Evolutionary conservation across 1,140 invertebrate genomes (phyloP).

Genomic region (Camponotus pennsylvanicus): DNA sequence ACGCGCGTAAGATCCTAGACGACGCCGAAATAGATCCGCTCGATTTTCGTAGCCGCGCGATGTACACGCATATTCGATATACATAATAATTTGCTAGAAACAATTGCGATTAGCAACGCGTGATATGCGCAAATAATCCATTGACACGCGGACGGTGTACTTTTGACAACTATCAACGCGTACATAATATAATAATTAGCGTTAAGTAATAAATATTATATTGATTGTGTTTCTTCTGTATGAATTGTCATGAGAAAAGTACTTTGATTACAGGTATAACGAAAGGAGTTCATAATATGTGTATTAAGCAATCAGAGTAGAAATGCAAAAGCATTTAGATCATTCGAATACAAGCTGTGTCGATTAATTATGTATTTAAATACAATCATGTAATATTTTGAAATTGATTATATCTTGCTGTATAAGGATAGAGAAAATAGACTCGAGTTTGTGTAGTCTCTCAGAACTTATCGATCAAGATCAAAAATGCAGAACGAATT

Average conservation of each 20-base stretch:
- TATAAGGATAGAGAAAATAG: neutral
- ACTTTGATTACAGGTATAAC: neutral
- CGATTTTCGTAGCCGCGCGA: neutral
- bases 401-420: neutral
- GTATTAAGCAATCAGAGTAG: conserved; percentile 10
- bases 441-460: neutral
- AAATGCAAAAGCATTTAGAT: neutral
- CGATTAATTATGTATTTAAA: conserved; percentile 27
- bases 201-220: conserved; percentile 12
- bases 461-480: no score
- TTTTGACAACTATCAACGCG: neutral
- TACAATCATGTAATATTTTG: conserved; percentile 13
- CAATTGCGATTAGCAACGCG: neutral
- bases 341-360: neutral
- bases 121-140: neutral
- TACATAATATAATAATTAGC: neutral
- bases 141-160: neutral
- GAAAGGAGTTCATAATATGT: neutral
- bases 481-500: no score
- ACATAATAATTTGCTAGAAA: conserved; percentile 23
- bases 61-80: neutral
- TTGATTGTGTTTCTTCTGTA: neutral
- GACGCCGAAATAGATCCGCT: conserved; percentile 28
- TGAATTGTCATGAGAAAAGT: conserved; percentile 13
- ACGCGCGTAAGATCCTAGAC: neutral